phyloP scores from a whole-genome alignment of 92 coral and sea anemone species.

The Umimayanthus kanabou region DNA sequence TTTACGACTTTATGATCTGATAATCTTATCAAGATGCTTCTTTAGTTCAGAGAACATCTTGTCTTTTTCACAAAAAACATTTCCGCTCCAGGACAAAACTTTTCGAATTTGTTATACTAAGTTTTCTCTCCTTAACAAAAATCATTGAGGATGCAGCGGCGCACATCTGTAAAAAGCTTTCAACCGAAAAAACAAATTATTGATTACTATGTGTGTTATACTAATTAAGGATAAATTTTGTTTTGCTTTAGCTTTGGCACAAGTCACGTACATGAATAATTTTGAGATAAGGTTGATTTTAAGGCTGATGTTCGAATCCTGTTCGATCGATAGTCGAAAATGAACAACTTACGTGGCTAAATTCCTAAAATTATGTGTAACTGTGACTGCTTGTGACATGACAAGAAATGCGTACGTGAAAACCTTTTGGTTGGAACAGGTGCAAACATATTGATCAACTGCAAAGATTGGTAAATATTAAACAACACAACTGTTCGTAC shows the following conservation, averaged over 20 bases:
- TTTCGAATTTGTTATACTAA: neutral
- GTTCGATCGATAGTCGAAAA: no score
- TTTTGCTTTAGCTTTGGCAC: neutral
- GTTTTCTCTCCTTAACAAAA: neutral
- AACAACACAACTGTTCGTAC: neutral
- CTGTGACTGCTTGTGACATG: no score
- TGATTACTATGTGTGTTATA: neutral
- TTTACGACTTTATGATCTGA: neutral
- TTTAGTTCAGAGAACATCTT: neutral
- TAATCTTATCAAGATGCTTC: neutral
- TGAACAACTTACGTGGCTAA: neutral
- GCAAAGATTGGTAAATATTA: neutral
- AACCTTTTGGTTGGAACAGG: neutral
- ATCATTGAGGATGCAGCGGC: neutral
- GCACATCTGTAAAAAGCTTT: neutral
- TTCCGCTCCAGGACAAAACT: neutral
- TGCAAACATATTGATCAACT: neutral
- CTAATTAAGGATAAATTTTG: neutral
- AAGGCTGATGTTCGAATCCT: no score
- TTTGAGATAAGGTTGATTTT: neutral
- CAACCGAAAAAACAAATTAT: neutral
- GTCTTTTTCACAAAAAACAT: neutral
- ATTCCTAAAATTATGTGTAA: no score
- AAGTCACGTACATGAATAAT: conserved; percentile 8
- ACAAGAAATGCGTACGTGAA: neutral